Evolutionary conservation across 2,888 invertebrate genomes (phyloP).

Genomic region (Sphaeridia pumilis): DNA sequence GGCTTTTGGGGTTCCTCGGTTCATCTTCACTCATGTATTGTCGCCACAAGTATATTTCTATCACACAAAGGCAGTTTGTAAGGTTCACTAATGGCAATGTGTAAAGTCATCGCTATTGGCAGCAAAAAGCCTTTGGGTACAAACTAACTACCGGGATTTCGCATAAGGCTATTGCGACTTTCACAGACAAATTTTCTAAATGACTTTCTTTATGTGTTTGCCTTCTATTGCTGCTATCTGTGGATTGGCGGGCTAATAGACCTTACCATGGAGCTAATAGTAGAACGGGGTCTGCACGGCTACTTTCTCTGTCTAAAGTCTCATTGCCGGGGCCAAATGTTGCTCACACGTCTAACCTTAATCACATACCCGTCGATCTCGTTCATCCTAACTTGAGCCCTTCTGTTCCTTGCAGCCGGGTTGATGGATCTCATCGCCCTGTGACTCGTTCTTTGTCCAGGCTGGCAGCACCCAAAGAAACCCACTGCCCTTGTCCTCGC

Average conservation of each 20-base stretch:
- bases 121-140: too few species aligned
- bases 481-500: slow-evolving; percentile 29
- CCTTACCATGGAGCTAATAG: slow-evolving; percentile 35
- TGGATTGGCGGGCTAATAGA: slow-evolving; percentile 28
- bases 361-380: slow-evolving; percentile 24
- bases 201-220: slow-evolving; percentile 22
- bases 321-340: slow-evolving; percentile 32
- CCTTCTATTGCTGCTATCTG: slow-evolving; percentile 33
- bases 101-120: too few species aligned
- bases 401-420: slow-evolving; percentile 35
- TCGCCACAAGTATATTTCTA: too few species aligned
- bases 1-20: too few species aligned
- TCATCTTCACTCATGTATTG: too few species aligned
- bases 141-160: too few species aligned
- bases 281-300: slow-evolving; percentile 35
- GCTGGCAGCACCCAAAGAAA: slow-evolving; percentile 32
- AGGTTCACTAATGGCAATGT: too few species aligned
- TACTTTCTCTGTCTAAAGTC: slow-evolving; percentile 36
- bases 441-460: slow-evolving; percentile 34
- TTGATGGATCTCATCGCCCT: slow-evolving; percentile 30
- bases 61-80: too few species aligned
- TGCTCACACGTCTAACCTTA: slow-evolving; percentile 21
- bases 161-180: too few species aligned
- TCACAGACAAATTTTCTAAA: too few species aligned
- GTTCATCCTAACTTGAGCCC: slow-evolving; percentile 31